Conservation (phyloP, 2,797 vertebrate species). For the Gadopsis bispinosus region DNA sequence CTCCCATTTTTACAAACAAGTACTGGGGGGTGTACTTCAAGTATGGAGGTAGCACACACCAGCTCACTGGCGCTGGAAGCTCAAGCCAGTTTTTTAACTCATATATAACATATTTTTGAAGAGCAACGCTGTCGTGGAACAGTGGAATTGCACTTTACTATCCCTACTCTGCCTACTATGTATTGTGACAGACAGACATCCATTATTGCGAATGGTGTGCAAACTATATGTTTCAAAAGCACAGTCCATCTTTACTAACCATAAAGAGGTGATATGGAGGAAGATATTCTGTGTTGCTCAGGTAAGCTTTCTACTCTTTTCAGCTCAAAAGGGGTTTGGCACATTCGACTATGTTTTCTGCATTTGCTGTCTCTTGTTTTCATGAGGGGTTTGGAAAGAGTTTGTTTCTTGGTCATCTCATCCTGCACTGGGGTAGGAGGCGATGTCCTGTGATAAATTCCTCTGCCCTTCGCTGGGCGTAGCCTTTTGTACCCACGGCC, state of each 20-base stretch:
- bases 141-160: not conserved
- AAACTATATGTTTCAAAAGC: not conserved
- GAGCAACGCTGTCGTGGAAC: too few relatives aligned
- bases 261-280: not conserved
- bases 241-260: not conserved
- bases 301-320: not conserved
- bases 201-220: not conserved
- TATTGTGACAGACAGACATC: not conserved
- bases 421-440: not conserved
- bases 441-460: slow-evolving; percentile 40
- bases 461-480: slow-evolving; percentile 36
- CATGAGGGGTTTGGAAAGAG: not conserved
- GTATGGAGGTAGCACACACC: not conserved
- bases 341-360: not conserved
- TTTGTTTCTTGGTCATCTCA: slow-evolving; percentile 15
- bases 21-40: not conserved
- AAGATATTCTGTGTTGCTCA: not conserved
- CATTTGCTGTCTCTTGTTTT: slow-evolving; percentile 1
- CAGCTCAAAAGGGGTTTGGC: not conserved
- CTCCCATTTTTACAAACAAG: not conserved
- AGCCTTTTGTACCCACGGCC: slow-evolving; percentile 53
- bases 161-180: not conserved
- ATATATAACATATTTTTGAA: not conserved
- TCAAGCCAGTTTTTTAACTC: not conserved
- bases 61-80: not conserved